These are phyloP conservation scores for Syndactyla subalaris DNA, from an alignment of 2,797 vertebrate species.

Conservation along the genomic window DNA sequence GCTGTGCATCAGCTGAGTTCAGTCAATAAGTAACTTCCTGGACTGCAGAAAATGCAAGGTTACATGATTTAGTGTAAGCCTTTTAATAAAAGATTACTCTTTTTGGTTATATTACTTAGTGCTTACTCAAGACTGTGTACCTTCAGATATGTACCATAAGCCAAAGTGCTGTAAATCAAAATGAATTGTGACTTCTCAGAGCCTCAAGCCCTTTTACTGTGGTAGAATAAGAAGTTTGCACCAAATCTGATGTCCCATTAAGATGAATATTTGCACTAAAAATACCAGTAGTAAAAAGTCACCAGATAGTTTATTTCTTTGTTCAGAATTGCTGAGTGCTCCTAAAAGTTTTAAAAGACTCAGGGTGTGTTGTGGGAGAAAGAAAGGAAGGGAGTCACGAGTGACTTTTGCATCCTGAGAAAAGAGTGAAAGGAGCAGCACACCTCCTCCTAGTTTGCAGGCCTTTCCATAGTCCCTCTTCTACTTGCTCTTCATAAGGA, in stretches of 20 bases:
- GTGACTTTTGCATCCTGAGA: not conserved
- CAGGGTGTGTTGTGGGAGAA: not conserved
- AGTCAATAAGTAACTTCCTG: not conserved
- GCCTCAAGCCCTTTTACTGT: not conserved
- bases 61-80: not conserved
- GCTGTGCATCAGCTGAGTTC: not conserved
- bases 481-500: not conserved
- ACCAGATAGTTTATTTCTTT: not conserved
- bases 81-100: not conserved
- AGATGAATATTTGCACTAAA: not conserved
- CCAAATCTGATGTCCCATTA: not conserved
- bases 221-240: not conserved
- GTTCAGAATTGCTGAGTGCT: not conserved
- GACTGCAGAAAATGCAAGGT: not conserved
- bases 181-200: not conserved
- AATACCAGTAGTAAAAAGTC: not conserved
- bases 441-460: not conserved
- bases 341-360: not conserved
- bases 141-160: not conserved
- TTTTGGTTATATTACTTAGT: not conserved
- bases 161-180: not conserved
- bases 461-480: not conserved
- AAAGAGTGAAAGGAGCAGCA: not conserved
- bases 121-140: not conserved
- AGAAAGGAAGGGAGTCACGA: not conserved